Evolutionary conservation across 2,888 invertebrate species (phyloP).

Genomic region (Ophioninae sp.): DNA sequence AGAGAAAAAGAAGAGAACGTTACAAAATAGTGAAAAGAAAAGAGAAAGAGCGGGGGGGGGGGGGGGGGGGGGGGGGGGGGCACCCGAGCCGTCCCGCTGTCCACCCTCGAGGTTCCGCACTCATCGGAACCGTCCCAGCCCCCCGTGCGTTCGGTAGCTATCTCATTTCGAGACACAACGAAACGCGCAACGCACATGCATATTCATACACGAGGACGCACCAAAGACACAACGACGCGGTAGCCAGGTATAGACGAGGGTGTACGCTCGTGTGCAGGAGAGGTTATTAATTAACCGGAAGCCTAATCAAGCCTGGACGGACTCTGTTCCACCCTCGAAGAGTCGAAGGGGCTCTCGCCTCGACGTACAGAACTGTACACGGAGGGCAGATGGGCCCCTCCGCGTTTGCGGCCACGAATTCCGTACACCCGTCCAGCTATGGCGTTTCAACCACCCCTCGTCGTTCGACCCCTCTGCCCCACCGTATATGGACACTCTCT

Average conservation of each 20-base stretch:
- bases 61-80: too few relatives aligned
- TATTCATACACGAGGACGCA: slow-evolving; percentile 76
- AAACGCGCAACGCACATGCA: slow-evolving; percentile 79
- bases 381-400: slow-evolving; percentile 23
- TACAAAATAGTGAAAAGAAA: not conserved
- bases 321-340: slow-evolving; percentile 30
- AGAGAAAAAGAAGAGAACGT: too few relatives aligned
- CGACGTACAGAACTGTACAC: not conserved
- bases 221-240: slow-evolving; percentile 30
- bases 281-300: slow-evolving; percentile 84
- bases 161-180: slow-evolving; percentile 72
- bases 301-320: slow-evolving; percentile 82
- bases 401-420: slow-evolving; percentile 56
- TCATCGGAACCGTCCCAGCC: slow-evolving; percentile 47
- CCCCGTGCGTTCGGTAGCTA: slow-evolving; percentile 57
- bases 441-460: slow-evolving; percentile 30
- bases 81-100: slow-evolving; percentile 68
- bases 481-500: slow-evolving; percentile 67
- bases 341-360: slow-evolving; percentile 46
- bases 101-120: slow-evolving; percentile 69
- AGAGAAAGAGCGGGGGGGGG: not conserved
- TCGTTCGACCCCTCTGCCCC: slow-evolving; percentile 19
- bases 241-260: not conserved
- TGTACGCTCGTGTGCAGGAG: slow-evolving; percentile 77
- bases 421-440: slow-evolving; percentile 65